Conservation (phyloP, 2,113 vertebrate genomes). For the Eupsittula cactorum region DNA sequence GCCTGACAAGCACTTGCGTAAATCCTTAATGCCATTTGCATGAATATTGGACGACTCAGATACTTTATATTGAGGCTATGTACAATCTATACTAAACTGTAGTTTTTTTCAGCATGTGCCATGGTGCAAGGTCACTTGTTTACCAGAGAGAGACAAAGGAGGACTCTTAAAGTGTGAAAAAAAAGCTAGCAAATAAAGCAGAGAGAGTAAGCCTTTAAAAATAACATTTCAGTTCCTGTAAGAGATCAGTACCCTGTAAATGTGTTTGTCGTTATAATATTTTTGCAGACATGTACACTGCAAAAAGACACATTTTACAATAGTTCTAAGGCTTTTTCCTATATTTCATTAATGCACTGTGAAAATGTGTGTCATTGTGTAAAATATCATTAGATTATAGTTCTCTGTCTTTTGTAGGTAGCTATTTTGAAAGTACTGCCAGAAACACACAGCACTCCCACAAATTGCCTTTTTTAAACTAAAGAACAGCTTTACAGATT, state of each 20-base stretch:
- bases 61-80: neutral
- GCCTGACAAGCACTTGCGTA: neutral
- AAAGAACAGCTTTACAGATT: constrained; percentile 45
- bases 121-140: neutral
- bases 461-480: constrained; percentile 63
- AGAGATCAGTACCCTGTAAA: constrained; percentile 1
- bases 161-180: neutral
- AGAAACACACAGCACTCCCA: constrained; percentile 63
- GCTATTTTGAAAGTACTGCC: constrained; percentile 62
- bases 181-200: neutral
- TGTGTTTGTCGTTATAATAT: neutral
- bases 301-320: constrained; percentile 19
- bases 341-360: constrained; percentile 50
- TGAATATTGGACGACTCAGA: neutral
- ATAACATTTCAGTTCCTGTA: neutral
- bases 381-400: constrained; percentile 52
- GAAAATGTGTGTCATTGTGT: constrained; percentile 52
- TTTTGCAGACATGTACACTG: neutral
- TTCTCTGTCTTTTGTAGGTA: constrained; percentile 57
- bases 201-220: neutral
- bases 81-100: neutral
- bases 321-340: constrained; percentile 7
- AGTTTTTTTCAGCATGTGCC: neutral
- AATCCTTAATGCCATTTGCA: neutral
- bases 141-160: neutral